phyloP scores from a whole-genome alignment of 2,797 vertebrate genomes.

The Enteromius argenteus region DNA sequence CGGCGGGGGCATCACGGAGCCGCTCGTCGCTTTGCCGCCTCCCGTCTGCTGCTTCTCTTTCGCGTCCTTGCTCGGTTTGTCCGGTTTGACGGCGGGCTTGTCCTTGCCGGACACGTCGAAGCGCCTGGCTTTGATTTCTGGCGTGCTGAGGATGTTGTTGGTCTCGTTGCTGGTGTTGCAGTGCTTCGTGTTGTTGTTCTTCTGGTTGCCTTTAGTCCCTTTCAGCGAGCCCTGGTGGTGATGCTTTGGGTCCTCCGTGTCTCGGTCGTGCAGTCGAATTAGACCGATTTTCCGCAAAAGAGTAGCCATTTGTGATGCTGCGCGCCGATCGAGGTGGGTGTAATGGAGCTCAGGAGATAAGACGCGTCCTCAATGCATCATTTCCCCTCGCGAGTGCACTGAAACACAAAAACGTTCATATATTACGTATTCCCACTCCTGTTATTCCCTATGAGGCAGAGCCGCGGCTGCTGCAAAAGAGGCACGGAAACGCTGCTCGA shows the following conservation, averaged over 20 bases:
- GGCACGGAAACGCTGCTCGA: slow-evolving; percentile 73
- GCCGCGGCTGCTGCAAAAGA: slow-evolving; percentile 72
- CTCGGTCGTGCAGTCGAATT: slow-evolving; percentile 96
- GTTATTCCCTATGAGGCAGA: slow-evolving; percentile 54
- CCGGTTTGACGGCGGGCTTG: slow-evolving; percentile 76
- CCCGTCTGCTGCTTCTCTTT: slow-evolving; percentile 79
- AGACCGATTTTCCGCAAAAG: slow-evolving; percentile 97
- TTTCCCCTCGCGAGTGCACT: slow-evolving; percentile 65
- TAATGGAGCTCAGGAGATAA: slow-evolving; percentile 31
- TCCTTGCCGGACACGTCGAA: slow-evolving; percentile 86
- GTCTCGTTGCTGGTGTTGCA: slow-evolving; percentile 82
- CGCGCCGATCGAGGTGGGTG: slow-evolving; percentile 61
- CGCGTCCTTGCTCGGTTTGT: slow-evolving; percentile 80
- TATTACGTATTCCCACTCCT: neutral
- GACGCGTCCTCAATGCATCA: slow-evolving; percentile 76
- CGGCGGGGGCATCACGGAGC: slow-evolving; percentile 79
- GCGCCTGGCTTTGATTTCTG: slow-evolving; percentile 87
- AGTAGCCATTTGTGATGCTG: slow-evolving; percentile 87
- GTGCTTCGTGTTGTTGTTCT: slow-evolving; percentile 90
- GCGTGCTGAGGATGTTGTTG: slow-evolving; percentile 82
- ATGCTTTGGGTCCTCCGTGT: slow-evolving; percentile 97
- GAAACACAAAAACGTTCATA: slow-evolving; percentile 51
- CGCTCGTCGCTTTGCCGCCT: slow-evolving; percentile 75
- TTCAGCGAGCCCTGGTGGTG: slow-evolving; percentile 90
- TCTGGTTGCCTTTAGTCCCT: slow-evolving; percentile 88